Conservation (phyloP, 2,797 vertebrate species). For the Euthynnus affinis region DNA sequence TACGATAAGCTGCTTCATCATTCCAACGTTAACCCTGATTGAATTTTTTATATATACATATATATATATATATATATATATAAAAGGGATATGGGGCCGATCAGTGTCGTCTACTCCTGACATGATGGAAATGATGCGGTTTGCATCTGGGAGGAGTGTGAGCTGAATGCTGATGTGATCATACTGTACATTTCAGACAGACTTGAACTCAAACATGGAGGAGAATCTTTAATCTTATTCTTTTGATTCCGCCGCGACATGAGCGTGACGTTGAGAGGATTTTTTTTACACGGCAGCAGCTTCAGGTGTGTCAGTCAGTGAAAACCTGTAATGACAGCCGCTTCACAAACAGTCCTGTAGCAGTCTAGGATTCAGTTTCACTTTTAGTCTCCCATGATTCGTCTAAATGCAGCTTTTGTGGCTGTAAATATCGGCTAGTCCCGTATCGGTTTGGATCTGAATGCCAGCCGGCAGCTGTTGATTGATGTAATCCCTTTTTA, state of each 20-base stretch:
- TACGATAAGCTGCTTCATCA: slow-evolving; percentile 41
- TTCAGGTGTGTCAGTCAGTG: slow-evolving; percentile 3
- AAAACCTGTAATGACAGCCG: slow-evolving; percentile 1
- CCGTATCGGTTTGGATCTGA: background rate
- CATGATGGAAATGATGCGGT: slow-evolving; percentile 4
- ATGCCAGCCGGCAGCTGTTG: slow-evolving; percentile 18
- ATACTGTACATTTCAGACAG: background rate
- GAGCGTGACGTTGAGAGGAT: no score
- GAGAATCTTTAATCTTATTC: no score
- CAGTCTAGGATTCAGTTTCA: slow-evolving; percentile 9
- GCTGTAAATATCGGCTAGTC: background rate
- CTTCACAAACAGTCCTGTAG: background rate
- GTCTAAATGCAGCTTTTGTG: slow-evolving; percentile 22
- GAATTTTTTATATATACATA: no score
- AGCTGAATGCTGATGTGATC: slow-evolving; percentile 8
- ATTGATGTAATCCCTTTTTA: slow-evolving; percentile 42
- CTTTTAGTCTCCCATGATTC: background rate
- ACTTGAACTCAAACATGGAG: background rate
- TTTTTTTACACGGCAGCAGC: slow-evolving; percentile 12
- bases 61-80: no score
- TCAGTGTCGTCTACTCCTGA: slow-evolving; percentile 1
- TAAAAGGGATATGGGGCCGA: background rate
- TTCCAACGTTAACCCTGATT: slow-evolving; percentile 14
- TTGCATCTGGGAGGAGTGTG: slow-evolving; percentile 4
- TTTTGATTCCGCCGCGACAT: background rate